phyloP scores from a whole-genome alignment of 2,113 vertebrate species.

The Albula goreensis region DNA sequence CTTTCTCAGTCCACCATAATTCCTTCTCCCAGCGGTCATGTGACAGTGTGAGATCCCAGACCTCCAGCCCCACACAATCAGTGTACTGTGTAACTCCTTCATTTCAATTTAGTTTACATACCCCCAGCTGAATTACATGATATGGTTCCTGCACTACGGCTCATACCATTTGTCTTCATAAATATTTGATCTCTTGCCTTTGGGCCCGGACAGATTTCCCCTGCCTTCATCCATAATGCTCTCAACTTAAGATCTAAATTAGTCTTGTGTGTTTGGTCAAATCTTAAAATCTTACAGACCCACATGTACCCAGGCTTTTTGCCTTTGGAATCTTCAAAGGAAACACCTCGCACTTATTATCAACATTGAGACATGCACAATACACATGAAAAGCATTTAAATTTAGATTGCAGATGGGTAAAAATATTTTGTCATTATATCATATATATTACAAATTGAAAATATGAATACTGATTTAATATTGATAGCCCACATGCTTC shows the following conservation, averaged over 20 bases:
- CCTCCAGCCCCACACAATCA: slow-evolving; percentile 17
- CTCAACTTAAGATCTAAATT: slow-evolving; percentile 43
- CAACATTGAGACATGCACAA: background rate
- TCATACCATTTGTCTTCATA: slow-evolving; percentile 67
- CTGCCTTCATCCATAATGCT: slow-evolving; percentile 53
- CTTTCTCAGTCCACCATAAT: background rate
- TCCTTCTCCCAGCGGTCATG: slow-evolving; percentile 27
- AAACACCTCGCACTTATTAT: background rate
- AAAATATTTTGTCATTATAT: no score
- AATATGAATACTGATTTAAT: background rate
- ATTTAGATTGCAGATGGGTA: background rate
- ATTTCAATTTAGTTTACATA: slow-evolving; percentile 56
- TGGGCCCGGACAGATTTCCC: slow-evolving; percentile 56
- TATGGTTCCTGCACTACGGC: slow-evolving; percentile 46
- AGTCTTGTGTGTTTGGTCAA: slow-evolving; percentile 23
- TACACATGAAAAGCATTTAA: background rate
- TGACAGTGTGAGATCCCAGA: slow-evolving; percentile 43
- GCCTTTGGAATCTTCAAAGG: background rate
- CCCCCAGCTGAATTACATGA: slow-evolving; percentile 52
- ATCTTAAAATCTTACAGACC: background rate
- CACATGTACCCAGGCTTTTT: background rate
- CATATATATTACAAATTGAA: background rate
- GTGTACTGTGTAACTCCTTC: slow-evolving; percentile 41
- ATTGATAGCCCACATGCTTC: background rate
- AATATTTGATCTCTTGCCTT: slow-evolving; percentile 66